Percentiles rank a stretch among this genome's conserved stretches.
These are phyloP conservation scores for Hipparchia semele DNA, from an alignment of 2,888 invertebrate species.

Conservation along the genomic window DNA sequence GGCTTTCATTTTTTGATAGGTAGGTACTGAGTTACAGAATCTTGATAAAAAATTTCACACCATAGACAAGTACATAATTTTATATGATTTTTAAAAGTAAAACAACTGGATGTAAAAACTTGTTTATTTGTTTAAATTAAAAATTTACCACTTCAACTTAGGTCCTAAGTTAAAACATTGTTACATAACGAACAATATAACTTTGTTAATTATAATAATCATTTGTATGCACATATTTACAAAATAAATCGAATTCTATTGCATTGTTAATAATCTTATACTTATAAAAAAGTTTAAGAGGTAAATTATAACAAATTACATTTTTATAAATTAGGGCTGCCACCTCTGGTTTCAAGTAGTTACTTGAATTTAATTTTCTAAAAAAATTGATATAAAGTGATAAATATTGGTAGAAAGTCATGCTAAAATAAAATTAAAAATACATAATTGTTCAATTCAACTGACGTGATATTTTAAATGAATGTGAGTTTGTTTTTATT, in stretches of 20 bases:
- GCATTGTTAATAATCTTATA: constrained; percentile 47
- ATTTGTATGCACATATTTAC: constrained; percentile 80
- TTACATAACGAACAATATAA: constrained; percentile 47
- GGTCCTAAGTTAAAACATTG: constrained; percentile 51
- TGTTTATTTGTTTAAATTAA: constrained; percentile 58
- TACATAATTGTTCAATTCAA: too few species aligned
- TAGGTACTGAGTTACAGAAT: too few species aligned
- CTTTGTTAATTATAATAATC: constrained; percentile 62
- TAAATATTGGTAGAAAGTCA: not conserved
- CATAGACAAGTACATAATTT: not conserved
- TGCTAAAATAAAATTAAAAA: too few species aligned
- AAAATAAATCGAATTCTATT: constrained; percentile 64
- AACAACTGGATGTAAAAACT: constrained; percentile 27
- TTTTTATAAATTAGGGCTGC: constrained; percentile 35
- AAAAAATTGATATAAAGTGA: not conserved
- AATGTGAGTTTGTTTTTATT: too few species aligned
- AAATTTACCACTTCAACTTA: constrained; percentile 57
- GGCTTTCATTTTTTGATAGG: too few species aligned
- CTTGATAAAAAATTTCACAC: not conserved
- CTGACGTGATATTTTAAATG: too few species aligned
- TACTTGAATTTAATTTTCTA: not conserved
- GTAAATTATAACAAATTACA: constrained; percentile 40
- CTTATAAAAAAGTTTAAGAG: constrained; percentile 32
- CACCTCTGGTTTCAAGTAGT: not conserved
- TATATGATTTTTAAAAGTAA: not conserved